Base-by-base conservation (phyloP, 1,140 invertebrate species). In the Drosophila funebris region DNA sequence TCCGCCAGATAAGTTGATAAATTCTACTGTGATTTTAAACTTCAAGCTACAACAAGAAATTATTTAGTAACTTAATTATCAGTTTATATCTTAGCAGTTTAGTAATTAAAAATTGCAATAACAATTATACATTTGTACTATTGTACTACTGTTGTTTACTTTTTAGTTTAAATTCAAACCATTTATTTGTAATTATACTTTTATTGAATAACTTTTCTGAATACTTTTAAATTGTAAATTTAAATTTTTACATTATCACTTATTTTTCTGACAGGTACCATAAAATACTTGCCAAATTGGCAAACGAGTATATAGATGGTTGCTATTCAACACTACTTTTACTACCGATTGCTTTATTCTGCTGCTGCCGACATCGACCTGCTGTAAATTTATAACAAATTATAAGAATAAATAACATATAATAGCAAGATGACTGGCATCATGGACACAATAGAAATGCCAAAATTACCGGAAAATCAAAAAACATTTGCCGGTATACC, bases 401-500 rank as follows among this genome's bases (percentile, higher is more conserved):
- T 70, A 36, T 53, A 66, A 61, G 57, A 53, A 13, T 41, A 78
- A 43, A 11, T 52, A 48, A 31, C 29, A 79, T 36, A 48, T 44
- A 33, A 78, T 43, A 62, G 63, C 66, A 90, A 29, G 70, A 91
- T 91, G 89, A 90, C 82, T 57, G 90, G 82, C 36, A 79, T 91
- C 27, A 90, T 91, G 79, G 90, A 91, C 54, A 72, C 90, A 31
- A 73, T 91, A 70, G 89, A 91, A 91, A 91, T 92, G 83, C 91
- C 90, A 24, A 92, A 93, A 78, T 78, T 92, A 56, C 91, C 90
- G 54, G 90, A 92, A 78, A 93, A 95, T 76, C 94, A 94, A 90
- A 95, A 95, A 92, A 95, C 95, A 3, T 96, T 95, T 89, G 95
- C 95, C 36, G 96, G 96, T 52, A 96, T 97, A 78, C 96, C 96